Evolutionary conservation across 2,888 invertebrate species (phyloP).

Genomic region (Electrophaes corylata): DNA sequence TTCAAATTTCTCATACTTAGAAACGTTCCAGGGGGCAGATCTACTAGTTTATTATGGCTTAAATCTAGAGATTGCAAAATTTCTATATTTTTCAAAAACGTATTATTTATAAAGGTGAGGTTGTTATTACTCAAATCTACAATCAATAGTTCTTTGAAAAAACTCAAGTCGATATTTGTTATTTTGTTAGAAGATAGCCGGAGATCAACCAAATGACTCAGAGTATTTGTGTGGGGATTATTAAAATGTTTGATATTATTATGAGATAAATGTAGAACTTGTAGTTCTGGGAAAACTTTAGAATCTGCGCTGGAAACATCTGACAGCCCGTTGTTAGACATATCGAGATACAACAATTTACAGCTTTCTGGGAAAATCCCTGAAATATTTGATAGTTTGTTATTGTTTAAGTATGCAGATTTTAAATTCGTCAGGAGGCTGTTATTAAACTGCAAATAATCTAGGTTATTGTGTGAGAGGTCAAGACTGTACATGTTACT

Average conservation of each 20-base stretch:
- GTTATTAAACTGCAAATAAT: conserved; percentile 48
- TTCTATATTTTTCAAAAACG: conserved; percentile 56
- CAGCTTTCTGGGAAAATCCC: conserved; percentile 47
- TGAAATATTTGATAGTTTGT: conserved; percentile 53
- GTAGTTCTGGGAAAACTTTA: conserved; percentile 51
- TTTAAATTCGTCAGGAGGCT: conserved; percentile 53
- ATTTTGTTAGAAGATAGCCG: conserved; percentile 60
- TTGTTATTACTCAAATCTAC: conserved; percentile 63
- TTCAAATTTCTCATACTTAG: conserved; percentile 62
- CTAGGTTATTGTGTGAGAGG: conserved; percentile 62
- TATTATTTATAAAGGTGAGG: conserved; percentile 51
- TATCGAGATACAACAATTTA: conserved; percentile 55
- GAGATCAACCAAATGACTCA: conserved; percentile 56
- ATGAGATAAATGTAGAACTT: conserved; percentile 55
- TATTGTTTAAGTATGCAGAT: conserved; percentile 64
- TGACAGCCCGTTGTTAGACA: conserved; percentile 58
- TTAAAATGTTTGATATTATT: conserved; percentile 65
- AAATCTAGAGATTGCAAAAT: conserved; percentile 63
- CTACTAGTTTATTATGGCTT: conserved; percentile 60
- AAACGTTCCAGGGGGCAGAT: conserved; percentile 68
- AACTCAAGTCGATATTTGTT: conserved; percentile 56
- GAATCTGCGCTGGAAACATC: conserved; percentile 45
- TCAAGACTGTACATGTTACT: conserved; percentile 68
- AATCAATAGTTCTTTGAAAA: conserved; percentile 56
- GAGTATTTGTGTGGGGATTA: conserved; percentile 53